Evolutionary conservation across 2,888 invertebrate genomes (phyloP).

Genomic region (Calephelis perditalis): DNA sequence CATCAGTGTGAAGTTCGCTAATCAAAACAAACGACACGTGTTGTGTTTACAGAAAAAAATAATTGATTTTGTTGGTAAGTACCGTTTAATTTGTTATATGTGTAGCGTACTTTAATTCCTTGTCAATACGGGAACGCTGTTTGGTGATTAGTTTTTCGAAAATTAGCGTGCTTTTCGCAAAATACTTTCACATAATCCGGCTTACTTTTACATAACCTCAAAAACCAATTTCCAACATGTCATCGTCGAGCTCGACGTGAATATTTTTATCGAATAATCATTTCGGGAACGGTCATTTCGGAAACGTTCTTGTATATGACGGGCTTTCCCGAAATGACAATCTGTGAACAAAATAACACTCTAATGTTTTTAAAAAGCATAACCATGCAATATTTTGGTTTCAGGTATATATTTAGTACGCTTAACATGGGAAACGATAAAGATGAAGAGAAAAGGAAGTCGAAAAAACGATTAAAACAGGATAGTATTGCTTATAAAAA

Average conservation of each 20-base stretch:
- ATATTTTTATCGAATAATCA: neutral
- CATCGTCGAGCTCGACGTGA: neutral
- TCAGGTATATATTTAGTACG: neutral
- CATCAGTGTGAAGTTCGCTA: too few species aligned
- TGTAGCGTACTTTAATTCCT: constrained; percentile 14
- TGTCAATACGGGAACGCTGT: constrained; percentile 14
- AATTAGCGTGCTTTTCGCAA: constrained; percentile 1
- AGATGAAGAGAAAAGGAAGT: neutral
- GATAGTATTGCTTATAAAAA: constrained; percentile 2
- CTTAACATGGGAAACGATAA: constrained; percentile 6
- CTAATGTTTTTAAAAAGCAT: neutral
- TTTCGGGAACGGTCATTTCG: neutral
- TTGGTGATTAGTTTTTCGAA: constrained; percentile 11
- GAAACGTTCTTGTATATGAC: constrained; percentile 16
- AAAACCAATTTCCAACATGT: constrained; percentile 9
- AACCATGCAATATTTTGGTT: neutral
- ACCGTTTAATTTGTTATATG: constrained; percentile 24
- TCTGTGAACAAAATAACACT: constrained; percentile 19
- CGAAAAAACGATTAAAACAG: constrained; percentile 13
- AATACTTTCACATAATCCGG: neutral
- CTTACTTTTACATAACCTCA: constrained; percentile 11
- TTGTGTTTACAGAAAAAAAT: neutral
- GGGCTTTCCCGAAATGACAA: constrained; percentile 10
- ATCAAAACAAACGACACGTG: too few species aligned
- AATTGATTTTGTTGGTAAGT: constrained; percentile 14